Evolutionary conservation across 2,888 invertebrate genomes (phyloP), one percentile per base, ranked within the genome.

Genomic region (Troides helena): DNA sequence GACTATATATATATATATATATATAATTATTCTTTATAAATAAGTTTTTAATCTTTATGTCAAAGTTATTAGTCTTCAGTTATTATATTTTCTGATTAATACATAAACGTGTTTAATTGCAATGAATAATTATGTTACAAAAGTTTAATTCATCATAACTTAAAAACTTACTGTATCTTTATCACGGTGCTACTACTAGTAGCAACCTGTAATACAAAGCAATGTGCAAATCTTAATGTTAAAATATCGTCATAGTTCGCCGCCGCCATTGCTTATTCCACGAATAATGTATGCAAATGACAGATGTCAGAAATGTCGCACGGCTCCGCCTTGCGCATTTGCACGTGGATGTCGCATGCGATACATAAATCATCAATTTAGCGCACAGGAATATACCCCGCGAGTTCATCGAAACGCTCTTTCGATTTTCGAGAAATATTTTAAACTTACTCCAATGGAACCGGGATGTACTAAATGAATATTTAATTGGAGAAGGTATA

Each of bases 331-430:
- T 62, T 67, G 67, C 62, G 69, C 72, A 77, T 80, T 79, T 79
- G 81, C 80, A 79, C 79, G 72, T 73, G 74, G 76, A 77, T 79
- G 76, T 75, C 77, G 75, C 78, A 80, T 71, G 65, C 68, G 79
- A 78, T 77, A 78, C 83, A 90, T 90, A 89, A 90, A 90, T 91
- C 90, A 91, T 88, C 79, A 75, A 83, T 85, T 87, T 82, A 83
- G 85, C 84, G 85, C 85, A 81, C 81, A 75, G 80, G 78, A 80
- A 82, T 80, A 81, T 78, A 82, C 80, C 80, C 74, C 72, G 56
- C 58, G 81, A 83, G 84, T 82, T 84, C 87, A 88, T 86, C 81
- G 86, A 77, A 81, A 80, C 76, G 81, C 82, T 85, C 80, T 81
- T 84, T 80, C 83, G 82, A 86, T 86, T 86, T 83, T 77, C 81